These are phyloP conservation scores for Cheilinus undulatus DNA, from an alignment of 2,113 vertebrate genomes.

Conservation along the genomic window DNA sequence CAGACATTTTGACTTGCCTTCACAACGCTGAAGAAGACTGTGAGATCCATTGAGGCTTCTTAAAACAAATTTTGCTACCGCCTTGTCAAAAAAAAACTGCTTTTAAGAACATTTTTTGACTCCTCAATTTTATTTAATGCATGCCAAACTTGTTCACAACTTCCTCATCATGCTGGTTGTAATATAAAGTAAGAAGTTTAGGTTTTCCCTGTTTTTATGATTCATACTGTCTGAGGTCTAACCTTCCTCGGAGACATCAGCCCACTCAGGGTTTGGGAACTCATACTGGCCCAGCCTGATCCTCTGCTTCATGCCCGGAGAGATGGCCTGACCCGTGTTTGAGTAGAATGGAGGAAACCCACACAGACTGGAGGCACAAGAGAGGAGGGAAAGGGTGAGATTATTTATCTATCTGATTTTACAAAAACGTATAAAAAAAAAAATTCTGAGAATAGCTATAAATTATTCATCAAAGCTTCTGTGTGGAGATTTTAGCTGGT, in stretches of 20 bases:
- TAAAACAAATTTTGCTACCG: too few species aligned
- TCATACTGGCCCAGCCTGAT: constrained; percentile 95
- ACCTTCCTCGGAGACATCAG: constrained; percentile 96
- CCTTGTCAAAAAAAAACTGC: too few species aligned
- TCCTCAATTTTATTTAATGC: too few species aligned
- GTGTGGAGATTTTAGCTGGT: too few species aligned
- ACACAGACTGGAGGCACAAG: constrained; percentile 86
- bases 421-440: too few species aligned
- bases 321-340: constrained; percentile 96
- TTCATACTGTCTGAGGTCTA: constrained; percentile 13
- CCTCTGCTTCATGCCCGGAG: constrained; percentile 97
- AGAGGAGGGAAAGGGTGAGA: neutral
- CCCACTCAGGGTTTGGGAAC: constrained; percentile 96
- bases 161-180: neutral
- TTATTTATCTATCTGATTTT: neutral
- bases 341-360: constrained; percentile 98
- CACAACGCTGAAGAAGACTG: too few species aligned
- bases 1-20: too few species aligned
- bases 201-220: neutral
- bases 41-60: too few species aligned
- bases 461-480: too few species aligned
- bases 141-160: too few species aligned
- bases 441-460: neutral
- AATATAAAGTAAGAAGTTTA: neutral
- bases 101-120: too few species aligned